Percentiles rank a stretch among this genome's conserved stretches.
These are phyloP conservation scores for Erythrolamprus reginae DNA, from an alignment of 2,113 vertebrate genomes.

Conservation along the genomic window DNA sequence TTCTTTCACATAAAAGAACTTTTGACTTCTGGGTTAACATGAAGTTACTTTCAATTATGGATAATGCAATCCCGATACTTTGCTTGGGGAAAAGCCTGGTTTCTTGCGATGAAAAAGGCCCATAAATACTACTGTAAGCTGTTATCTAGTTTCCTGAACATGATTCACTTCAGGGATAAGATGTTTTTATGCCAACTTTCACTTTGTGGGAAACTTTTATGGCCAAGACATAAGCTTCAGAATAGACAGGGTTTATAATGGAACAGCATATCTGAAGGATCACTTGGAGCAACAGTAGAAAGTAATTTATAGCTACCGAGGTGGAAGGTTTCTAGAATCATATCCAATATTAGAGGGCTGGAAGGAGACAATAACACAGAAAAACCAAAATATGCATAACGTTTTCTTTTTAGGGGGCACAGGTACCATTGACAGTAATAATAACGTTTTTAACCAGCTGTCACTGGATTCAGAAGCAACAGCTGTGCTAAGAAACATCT, in stretches of 20 bases:
- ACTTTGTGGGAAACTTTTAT: constrained; percentile 51
- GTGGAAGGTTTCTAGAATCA: constrained; percentile 23
- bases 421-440: neutral
- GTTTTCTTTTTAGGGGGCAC: constrained; percentile 3
- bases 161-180: constrained; percentile 34
- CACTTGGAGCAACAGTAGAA: constrained; percentile 30
- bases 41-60: neutral
- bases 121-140: constrained; percentile 31
- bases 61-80: neutral
- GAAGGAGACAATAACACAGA: neutral
- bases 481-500: neutral
- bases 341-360: neutral
- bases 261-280: constrained; percentile 35
- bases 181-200: constrained; percentile 42
- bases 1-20: constrained; percentile 24
- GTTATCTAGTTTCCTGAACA: constrained; percentile 39
- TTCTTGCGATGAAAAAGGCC: constrained; percentile 26
- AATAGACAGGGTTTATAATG: constrained; percentile 29
- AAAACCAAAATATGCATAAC: constrained; percentile 1
- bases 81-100: constrained; percentile 31
- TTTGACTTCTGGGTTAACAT: neutral
- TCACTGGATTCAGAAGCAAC: neutral
- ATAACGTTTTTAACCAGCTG: neutral
- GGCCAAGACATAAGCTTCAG: constrained; percentile 39
- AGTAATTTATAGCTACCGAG: constrained; percentile 41